Conservation (phyloP, 2,888 invertebrate genomes). For the Trachelus tabidus region DNA sequence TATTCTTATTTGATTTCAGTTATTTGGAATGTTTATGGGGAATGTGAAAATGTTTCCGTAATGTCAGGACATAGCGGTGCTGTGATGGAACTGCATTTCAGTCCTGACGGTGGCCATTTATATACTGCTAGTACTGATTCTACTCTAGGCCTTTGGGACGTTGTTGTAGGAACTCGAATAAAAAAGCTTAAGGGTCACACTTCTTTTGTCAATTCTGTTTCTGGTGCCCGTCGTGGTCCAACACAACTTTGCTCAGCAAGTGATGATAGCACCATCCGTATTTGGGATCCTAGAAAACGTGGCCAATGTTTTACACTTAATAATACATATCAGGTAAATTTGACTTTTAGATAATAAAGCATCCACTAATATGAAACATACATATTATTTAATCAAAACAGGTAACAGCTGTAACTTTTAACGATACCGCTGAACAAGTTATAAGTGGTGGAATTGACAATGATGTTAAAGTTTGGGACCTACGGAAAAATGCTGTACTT, state of each 20-base stretch:
- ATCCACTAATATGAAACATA: background rate
- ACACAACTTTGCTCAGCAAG: slow-evolving; percentile 92
- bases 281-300: slow-evolving; percentile 93
- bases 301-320: slow-evolving; percentile 81
- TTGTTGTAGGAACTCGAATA: slow-evolving; percentile 86
- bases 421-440: slow-evolving; percentile 95
- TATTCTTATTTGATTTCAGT: slow-evolving; percentile 67
- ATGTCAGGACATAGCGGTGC: slow-evolving; percentile 96
- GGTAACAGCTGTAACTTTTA: slow-evolving; percentile 90
- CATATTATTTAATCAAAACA: slow-evolving; percentile 32
- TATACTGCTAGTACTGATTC: slow-evolving; percentile 95
- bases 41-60: slow-evolving; percentile 96
- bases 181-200: slow-evolving; percentile 90
- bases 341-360: background rate
- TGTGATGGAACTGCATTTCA: slow-evolving; percentile 91
- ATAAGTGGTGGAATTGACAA: slow-evolving; percentile 97
- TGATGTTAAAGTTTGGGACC: slow-evolving; percentile 97
- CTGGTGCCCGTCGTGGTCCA: slow-evolving; percentile 86
- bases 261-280: slow-evolving; percentile 92
- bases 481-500: slow-evolving; percentile 86
- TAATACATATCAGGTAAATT: slow-evolving; percentile 74
- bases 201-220: slow-evolving; percentile 79
- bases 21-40: slow-evolving; percentile 97
- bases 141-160: slow-evolving; percentile 95
- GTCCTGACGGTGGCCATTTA: slow-evolving; percentile 84